Evolutionary conservation across 2,888 invertebrate genomes (phyloP).

Genomic region (Dryadula phaetusa): DNA sequence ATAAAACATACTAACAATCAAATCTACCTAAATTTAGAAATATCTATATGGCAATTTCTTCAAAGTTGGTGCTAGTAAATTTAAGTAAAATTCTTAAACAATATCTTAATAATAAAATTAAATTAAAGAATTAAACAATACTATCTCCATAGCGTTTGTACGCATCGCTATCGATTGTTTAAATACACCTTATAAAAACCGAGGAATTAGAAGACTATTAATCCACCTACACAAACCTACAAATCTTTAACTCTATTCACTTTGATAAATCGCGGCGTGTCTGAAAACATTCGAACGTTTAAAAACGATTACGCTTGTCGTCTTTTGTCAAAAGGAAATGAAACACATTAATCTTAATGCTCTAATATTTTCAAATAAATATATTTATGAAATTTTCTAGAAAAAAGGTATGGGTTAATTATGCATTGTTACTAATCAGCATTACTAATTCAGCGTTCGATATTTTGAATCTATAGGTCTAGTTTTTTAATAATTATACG

Average conservation of each 20-base stretch:
- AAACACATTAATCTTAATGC: constrained; percentile 16
- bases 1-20: no score
- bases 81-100: no score
- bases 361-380: background rate
- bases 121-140: constrained; percentile 1
- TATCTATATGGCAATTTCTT: no score
- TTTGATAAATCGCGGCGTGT: constrained; percentile 15
- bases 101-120: background rate
- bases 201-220: constrained; percentile 35
- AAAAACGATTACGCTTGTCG: constrained; percentile 30
- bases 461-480: no score
- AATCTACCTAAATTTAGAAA: no score
- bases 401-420: background rate
- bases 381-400: background rate
- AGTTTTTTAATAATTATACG: background rate
- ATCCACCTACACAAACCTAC: constrained; percentile 13
- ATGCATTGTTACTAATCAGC: no score
- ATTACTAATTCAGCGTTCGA: no score
- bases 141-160: background rate
- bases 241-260: constrained; percentile 22
- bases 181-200: constrained; percentile 32
- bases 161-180: constrained; percentile 34
- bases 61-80: no score
- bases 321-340: constrained; percentile 23
- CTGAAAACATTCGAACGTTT: constrained; percentile 22